phyloP scores from a whole-genome alignment of 2,113 vertebrate species.

The Protomyctophum bolini region DNA sequence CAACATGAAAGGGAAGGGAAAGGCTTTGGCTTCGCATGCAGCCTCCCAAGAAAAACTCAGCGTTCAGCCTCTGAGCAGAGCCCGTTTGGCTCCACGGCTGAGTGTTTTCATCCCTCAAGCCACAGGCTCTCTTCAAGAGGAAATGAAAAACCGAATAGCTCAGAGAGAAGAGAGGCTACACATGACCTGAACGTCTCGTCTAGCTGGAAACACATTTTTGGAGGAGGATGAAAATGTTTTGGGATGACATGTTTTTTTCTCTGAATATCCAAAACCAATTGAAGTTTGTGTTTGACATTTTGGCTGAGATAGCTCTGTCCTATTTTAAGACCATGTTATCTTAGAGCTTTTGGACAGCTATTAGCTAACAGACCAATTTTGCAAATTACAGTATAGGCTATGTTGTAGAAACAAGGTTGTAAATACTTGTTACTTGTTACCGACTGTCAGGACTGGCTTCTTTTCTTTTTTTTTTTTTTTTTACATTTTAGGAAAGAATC shows the following conservation, averaged over 20 bases:
- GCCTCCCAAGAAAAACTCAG: conserved; percentile 25
- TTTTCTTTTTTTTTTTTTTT: too few relatives aligned
- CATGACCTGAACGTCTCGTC: not conserved
- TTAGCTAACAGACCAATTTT: too few relatives aligned
- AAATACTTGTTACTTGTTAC: too few relatives aligned
- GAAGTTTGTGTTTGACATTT: not conserved
- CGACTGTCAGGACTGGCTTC: too few relatives aligned
- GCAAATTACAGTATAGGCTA: too few relatives aligned
- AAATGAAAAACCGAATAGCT: conserved; percentile 38
- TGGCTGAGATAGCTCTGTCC: too few relatives aligned
- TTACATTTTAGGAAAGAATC: too few relatives aligned
- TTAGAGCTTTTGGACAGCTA: too few relatives aligned
- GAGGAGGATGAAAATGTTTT: not conserved
- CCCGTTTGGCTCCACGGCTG: not conserved
- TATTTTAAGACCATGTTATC: too few relatives aligned
- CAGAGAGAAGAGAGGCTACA: not conserved
- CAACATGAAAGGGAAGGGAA: conserved; percentile 11
- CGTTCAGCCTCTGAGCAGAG: conserved; percentile 5
- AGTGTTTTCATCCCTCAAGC: conserved; percentile 12
- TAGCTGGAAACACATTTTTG: conserved; percentile 17
- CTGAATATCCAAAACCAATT: conserved; percentile 11
- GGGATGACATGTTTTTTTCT: not conserved
- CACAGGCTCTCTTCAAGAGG: conserved; percentile 25
- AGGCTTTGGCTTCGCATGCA: conserved; percentile 5
- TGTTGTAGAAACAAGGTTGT: too few relatives aligned